phyloP scores from a whole-genome alignment of 2,888 invertebrate species.

The Molorchus minor region DNA sequence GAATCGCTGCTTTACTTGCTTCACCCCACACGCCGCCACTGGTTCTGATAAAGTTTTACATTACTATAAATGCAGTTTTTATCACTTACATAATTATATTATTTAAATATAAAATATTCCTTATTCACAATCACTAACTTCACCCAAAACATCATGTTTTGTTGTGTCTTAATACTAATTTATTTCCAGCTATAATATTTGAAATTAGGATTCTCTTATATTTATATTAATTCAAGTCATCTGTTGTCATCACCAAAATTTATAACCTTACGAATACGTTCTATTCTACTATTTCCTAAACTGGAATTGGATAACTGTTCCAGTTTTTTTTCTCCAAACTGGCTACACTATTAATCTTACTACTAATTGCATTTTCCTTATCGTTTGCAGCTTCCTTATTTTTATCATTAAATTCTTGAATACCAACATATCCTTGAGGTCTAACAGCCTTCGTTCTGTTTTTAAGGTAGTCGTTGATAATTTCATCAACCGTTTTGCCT shows the following conservation, averaged over 20 bases:
- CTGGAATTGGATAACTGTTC: conserved; percentile 32
- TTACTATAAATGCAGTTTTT: too few relatives aligned
- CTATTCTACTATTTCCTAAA: conserved; percentile 46
- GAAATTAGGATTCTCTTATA: too few relatives aligned
- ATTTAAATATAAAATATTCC: too few relatives aligned
- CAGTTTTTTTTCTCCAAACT: conserved; percentile 40
- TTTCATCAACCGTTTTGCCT: conserved; percentile 73
- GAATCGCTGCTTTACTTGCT: too few relatives aligned
- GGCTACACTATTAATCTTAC: conserved; percentile 60
- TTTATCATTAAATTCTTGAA: conserved; percentile 57
- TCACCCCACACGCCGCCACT: too few relatives aligned
- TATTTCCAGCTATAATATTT: too few relatives aligned
- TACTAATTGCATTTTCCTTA: conserved; percentile 64
- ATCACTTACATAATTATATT: too few relatives aligned
- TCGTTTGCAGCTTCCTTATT: conserved; percentile 52
- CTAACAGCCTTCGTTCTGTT: conserved; percentile 58
- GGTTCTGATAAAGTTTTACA: too few relatives aligned
- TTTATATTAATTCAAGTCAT: not conserved
- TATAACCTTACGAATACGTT: conserved; percentile 56
- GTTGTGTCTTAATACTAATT: too few relatives aligned
- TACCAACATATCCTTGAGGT: conserved; percentile 64
- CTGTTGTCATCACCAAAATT: conserved; percentile 54
- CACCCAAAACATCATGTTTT: too few relatives aligned
- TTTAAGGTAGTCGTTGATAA: conserved; percentile 61
- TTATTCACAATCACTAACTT: too few relatives aligned